Conservation (phyloP, 2,888 invertebrate species). For the Cryptocephalus moraei region DNA sequence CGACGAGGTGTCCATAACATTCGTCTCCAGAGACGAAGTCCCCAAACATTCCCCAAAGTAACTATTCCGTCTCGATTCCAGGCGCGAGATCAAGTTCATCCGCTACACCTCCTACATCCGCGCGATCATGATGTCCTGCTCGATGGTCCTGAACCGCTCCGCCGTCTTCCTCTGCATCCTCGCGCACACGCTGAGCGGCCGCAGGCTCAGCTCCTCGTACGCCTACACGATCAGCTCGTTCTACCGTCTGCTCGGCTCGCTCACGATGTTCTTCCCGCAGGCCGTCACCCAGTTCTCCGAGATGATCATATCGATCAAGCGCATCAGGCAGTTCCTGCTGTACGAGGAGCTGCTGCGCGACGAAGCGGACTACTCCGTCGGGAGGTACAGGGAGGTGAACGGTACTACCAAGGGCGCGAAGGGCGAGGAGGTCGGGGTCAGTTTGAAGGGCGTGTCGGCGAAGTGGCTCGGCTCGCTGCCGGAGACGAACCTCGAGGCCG, state of each 20-base stretch:
- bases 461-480: conserved; percentile 45
- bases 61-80: conserved; percentile 30
- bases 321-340: conserved; percentile 37
- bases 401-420: not conserved
- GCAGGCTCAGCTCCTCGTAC: conserved; percentile 44
- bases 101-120: conserved; percentile 52
- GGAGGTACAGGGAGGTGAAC: not conserved
- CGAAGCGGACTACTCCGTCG: not conserved
- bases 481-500: conserved; percentile 42
- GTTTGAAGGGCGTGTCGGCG: conserved; percentile 43
- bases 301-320: conserved; percentile 17
- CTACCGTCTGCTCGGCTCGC: conserved; percentile 55
- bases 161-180: conserved; percentile 74
- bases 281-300: conserved; percentile 63
- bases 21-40: no score
- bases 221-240: conserved; percentile 68
- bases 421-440: conserved; percentile 6
- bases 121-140: conserved; percentile 50
- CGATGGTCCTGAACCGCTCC: conserved; percentile 72
- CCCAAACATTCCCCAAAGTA: no score
- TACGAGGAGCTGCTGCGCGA: conserved; percentile 5
- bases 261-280: conserved; percentile 53
- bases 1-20: no score
- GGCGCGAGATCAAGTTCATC: conserved; percentile 57
- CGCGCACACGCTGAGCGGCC: conserved; percentile 58